Percentiles rank a stretch among this genome's conserved stretches.
Evolutionary conservation across 2,113 vertebrate genomes (phyloP).

Genomic region (Phycodurus eques): DNA sequence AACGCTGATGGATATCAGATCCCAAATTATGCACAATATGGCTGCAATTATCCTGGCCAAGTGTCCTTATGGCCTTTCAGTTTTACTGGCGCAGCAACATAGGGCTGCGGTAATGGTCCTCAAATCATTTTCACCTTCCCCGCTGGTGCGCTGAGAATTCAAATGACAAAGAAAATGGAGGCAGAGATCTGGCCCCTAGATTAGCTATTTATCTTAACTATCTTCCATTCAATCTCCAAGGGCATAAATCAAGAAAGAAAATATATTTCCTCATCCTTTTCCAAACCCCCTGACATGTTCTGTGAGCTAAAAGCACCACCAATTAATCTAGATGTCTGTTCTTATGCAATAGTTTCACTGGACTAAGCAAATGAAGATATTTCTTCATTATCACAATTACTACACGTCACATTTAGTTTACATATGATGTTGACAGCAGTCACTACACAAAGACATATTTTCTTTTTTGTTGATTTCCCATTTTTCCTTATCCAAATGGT

Average conservation of each 20-base stretch:
- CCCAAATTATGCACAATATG: constrained; percentile 28
- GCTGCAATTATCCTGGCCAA: constrained; percentile 52
- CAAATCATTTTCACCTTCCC: constrained; percentile 58
- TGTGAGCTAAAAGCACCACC: neutral
- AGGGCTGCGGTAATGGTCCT: constrained; percentile 42
- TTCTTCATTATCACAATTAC: neutral
- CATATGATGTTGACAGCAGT: neutral
- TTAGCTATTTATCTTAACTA: constrained; percentile 49
- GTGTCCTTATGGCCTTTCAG: constrained; percentile 35
- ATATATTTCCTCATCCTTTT: constrained; percentile 15
- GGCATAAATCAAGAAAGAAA: constrained; percentile 31
- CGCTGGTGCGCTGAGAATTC: constrained; percentile 45
- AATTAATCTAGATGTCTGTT: neutral
- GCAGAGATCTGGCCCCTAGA: constrained; percentile 47
- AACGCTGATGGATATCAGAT: constrained; percentile 24
- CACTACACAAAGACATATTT: too few species aligned
- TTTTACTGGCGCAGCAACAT: constrained; percentile 30
- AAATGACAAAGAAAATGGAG: constrained; percentile 36
- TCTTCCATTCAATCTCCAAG: constrained; percentile 29
- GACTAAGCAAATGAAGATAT: neutral
- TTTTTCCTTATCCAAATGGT: neutral
- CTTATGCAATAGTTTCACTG: neutral
- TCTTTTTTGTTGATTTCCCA: too few species aligned
- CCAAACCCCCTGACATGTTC: constrained; percentile 13
- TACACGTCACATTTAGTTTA: neutral